Evolutionary conservation across 2,113 vertebrate genomes (phyloP).

Genomic region (Trogon melanurus): DNA sequence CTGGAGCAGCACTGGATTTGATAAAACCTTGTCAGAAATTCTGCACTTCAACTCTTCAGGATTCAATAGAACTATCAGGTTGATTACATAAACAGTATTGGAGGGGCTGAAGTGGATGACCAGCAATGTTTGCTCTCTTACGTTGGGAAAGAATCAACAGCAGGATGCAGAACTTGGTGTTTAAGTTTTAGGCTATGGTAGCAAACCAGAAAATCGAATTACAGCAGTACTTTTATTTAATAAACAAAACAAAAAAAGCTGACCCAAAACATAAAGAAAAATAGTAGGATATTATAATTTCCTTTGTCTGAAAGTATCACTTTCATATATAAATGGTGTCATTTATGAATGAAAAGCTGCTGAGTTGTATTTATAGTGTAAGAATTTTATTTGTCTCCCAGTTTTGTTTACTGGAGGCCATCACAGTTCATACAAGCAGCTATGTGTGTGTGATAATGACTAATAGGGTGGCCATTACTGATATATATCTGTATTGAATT

Average conservation of each 20-base stretch:
- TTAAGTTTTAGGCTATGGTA: neutral
- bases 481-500: neutral
- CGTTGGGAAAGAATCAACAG: neutral
- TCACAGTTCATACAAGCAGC: neutral
- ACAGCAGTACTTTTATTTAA: neutral
- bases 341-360: neutral
- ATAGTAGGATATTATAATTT: neutral
- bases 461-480: neutral
- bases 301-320: neutral
- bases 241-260: neutral
- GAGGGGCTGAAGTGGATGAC: neutral
- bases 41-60: neutral
- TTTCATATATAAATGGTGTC: neutral
- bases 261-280: neutral
- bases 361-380: neutral
- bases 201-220: slow-evolving; percentile 1
- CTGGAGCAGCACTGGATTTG: neutral
- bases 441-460: neutral
- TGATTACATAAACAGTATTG: neutral
- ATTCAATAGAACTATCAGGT: neutral
- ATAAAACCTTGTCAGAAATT: neutral
- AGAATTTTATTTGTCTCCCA: slow-evolving; percentile 14
- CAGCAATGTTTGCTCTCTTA: neutral
- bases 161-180: neutral
- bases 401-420: slow-evolving; percentile 40